Conservation (phyloP, 2,888 invertebrate species). For the Plebejus anna region DNA sequence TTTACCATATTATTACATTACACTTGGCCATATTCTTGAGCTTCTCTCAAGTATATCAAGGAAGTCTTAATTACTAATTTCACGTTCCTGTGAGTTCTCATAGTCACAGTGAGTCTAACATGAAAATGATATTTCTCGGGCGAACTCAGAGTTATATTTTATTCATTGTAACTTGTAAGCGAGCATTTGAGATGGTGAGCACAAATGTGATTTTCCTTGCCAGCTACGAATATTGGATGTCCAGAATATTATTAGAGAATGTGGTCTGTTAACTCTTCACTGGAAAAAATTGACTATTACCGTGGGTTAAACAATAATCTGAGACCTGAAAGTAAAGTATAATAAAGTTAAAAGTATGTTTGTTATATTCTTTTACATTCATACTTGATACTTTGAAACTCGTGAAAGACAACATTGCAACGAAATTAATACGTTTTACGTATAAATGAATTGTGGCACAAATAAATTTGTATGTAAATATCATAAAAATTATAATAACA, state of each 20-base stretch:
- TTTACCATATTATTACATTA: not conserved
- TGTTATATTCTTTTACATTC: too few species aligned
- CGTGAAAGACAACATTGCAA: too few species aligned
- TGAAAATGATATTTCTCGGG: slow-evolving; percentile 23
- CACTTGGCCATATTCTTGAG: not conserved
- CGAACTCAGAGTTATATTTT: not conserved
- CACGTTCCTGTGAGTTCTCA: slow-evolving; percentile 61
- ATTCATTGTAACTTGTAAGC: not conserved
- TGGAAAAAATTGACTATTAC: too few species aligned
- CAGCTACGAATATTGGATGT: not conserved
- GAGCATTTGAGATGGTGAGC: not conserved
- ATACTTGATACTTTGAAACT: too few species aligned
- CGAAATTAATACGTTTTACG: too few species aligned
- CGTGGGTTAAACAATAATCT: too few species aligned
- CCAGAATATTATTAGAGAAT: not conserved
- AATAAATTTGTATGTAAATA: too few species aligned
- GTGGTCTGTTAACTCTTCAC: too few species aligned
- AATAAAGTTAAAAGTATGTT: too few species aligned
- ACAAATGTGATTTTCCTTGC: not conserved
- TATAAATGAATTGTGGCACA: too few species aligned
- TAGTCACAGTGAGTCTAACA: slow-evolving; percentile 24
- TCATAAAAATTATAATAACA: too few species aligned
- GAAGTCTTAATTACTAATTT: slow-evolving; percentile 71
- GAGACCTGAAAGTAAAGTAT: too few species aligned
- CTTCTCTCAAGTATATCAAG: slow-evolving; percentile 33